Percentiles rank a stretch among this genome's conserved stretches.
Conservation (phyloP, 1,140 invertebrate species). For the Macrobrachium nipponense region DNA sequence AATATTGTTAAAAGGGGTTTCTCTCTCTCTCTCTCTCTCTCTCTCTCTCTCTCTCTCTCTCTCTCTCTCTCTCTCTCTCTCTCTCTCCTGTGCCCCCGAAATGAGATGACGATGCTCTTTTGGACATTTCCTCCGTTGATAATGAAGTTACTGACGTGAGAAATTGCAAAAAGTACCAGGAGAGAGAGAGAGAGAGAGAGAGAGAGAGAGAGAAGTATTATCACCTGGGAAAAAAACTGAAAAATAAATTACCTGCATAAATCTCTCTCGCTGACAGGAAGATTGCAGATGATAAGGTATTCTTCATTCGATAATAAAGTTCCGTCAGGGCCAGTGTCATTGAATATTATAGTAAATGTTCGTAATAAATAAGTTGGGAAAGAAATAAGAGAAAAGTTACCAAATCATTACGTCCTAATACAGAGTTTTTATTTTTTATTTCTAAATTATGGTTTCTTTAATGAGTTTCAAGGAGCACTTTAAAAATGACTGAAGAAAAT, state of each 20-base stretch:
- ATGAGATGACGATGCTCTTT: background rate
- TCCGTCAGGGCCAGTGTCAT: too few species aligned
- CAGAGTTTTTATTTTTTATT: too few species aligned
- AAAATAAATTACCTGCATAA: background rate
- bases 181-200: conserved; percentile 24
- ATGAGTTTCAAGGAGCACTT: background rate
- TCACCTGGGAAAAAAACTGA: background rate
- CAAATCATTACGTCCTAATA: too few species aligned
- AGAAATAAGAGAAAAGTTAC: too few species aligned
- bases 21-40: conserved; percentile 17
- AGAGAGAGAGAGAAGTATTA: conserved; percentile 8
- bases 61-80: conserved; percentile 20
- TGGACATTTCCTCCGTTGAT: background rate
- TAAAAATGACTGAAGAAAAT: background rate
- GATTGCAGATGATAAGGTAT: background rate
- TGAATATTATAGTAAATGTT: too few species aligned
- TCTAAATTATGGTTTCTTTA: background rate
- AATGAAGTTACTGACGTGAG: background rate
- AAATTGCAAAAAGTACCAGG: too few species aligned
- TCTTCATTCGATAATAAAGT: background rate
- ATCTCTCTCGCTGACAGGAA: background rate
- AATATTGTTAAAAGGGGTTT: background rate
- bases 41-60: conserved; percentile 23
- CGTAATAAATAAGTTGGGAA: too few species aligned
- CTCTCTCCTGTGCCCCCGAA: background rate